Percentiles rank a stretch among this genome's conserved stretches.
These are phyloP conservation scores for Ptychodera flava DNA, from an alignment of 35 echinoderm and acorn worm species.

Conservation along the genomic window DNA sequence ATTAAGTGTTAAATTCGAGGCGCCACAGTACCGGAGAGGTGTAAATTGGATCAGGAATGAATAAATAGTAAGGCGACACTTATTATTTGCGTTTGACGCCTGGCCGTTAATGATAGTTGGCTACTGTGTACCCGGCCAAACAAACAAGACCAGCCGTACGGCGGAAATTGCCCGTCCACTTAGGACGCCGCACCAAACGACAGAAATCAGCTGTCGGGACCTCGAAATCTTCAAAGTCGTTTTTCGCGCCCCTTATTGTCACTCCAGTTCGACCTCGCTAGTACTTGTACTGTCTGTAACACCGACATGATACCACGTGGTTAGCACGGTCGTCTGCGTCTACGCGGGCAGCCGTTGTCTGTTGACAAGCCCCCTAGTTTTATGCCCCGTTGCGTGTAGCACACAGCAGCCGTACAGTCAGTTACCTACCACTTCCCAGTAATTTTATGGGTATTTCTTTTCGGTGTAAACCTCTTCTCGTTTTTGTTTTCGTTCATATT, in stretches of 20 bases:
- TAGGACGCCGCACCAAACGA: too few relatives aligned
- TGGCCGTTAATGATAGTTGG: slow-evolving; percentile 15
- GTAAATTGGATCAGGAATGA: slow-evolving; percentile 25
- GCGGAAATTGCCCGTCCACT: not conserved
- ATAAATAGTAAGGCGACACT: slow-evolving; percentile 20
- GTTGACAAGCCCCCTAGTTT: not conserved
- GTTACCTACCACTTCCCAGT: not conserved
- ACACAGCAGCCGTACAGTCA: not conserved
- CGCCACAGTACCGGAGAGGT: slow-evolving; percentile 20
- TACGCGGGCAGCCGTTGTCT: too few relatives aligned
- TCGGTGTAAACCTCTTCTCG: not conserved
- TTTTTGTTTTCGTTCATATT: not conserved
- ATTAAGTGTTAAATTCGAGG: slow-evolving; percentile 27
- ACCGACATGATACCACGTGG: too few relatives aligned
- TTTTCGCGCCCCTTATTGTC: too few relatives aligned
- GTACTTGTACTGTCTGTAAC: too few relatives aligned
- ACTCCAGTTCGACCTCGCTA: too few relatives aligned
- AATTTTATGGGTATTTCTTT: not conserved
- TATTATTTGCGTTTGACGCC: slow-evolving; percentile 22
- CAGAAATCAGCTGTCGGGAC: too few relatives aligned
- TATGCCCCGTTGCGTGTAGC: not conserved
- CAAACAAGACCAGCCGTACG: not conserved
- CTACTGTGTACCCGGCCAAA: not conserved
- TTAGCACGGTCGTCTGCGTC: too few relatives aligned
- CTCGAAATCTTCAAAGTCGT: too few relatives aligned